These are phyloP conservation scores for Eriosoma lanigerum DNA, from an alignment of 1,140 invertebrate species.

Conservation along the genomic window DNA sequence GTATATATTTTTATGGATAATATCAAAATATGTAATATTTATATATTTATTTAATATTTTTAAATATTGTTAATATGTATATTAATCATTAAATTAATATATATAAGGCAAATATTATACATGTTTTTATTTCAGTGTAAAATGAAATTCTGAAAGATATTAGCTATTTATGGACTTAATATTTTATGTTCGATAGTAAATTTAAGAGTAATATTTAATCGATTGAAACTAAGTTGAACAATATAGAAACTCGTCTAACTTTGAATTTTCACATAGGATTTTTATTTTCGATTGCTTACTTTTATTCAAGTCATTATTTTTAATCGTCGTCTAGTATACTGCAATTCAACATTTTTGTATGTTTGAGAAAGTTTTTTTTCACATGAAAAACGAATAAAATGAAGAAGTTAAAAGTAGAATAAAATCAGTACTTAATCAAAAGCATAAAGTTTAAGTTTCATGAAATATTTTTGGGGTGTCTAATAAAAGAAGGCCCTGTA, in stretches of 20 bases:
- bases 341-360: constrained; percentile 10
- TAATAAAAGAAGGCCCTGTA: constrained; percentile 20
- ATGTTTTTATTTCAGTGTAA: too few species aligned
- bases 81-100: too few species aligned
- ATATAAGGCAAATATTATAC: too few species aligned
- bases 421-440: constrained; percentile 34
- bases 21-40: too few species aligned
- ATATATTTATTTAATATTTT: too few species aligned
- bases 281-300: constrained; percentile 37
- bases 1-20: too few species aligned
- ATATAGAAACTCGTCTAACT: constrained; percentile 16
- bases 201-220: background rate
- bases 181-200: background rate
- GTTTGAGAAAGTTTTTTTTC: background rate
- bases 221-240: background rate
- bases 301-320: constrained; percentile 33
- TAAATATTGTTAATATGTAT: too few species aligned
- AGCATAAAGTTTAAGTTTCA: constrained; percentile 18
- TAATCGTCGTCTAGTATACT: constrained; percentile 15
- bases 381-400: constrained; percentile 7
- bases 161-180: background rate
- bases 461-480: constrained; percentile 13
- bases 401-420: constrained; percentile 10
- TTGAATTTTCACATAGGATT: background rate
- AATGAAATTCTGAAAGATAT: background rate